phyloP scores from a whole-genome alignment of 2,888 invertebrate species.

The Malthinus flaveolus region DNA sequence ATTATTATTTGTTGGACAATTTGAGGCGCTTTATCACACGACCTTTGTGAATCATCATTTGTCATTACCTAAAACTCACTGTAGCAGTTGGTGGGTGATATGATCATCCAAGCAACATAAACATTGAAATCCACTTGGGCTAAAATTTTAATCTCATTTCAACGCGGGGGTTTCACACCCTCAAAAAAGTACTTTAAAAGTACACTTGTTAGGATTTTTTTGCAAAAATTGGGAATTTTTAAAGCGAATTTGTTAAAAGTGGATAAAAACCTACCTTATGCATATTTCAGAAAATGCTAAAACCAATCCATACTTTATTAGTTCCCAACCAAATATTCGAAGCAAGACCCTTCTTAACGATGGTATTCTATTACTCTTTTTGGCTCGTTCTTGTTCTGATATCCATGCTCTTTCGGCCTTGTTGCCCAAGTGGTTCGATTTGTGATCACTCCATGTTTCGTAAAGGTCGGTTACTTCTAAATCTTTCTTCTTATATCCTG shows the following conservation, averaged over 20 bases:
- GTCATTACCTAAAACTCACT: too few species aligned
- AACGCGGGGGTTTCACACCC: neutral
- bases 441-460: conserved; percentile 69
- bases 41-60: too few species aligned
- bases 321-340: conserved; percentile 64
- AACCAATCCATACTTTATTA: conserved; percentile 65
- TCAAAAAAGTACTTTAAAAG: too few species aligned
- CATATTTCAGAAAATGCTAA: conserved; percentile 63
- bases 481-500: conserved; percentile 67
- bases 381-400: conserved; percentile 57
- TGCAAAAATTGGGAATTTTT: neutral
- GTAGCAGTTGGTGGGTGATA: too few species aligned
- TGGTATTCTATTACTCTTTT: conserved; percentile 55
- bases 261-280: conserved; percentile 55
- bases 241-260: neutral
- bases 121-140: neutral
- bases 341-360: conserved; percentile 63
- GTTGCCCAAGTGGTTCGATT: conserved; percentile 67
- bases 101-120: too few species aligned
- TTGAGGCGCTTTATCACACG: too few species aligned
- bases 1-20: too few species aligned
- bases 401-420: conserved; percentile 66
- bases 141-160: neutral
- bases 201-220: neutral
- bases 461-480: conserved; percentile 69